Base-by-base conservation (phyloP, 2,888 invertebrate species). In the Tetropium fuscum region DNA sequence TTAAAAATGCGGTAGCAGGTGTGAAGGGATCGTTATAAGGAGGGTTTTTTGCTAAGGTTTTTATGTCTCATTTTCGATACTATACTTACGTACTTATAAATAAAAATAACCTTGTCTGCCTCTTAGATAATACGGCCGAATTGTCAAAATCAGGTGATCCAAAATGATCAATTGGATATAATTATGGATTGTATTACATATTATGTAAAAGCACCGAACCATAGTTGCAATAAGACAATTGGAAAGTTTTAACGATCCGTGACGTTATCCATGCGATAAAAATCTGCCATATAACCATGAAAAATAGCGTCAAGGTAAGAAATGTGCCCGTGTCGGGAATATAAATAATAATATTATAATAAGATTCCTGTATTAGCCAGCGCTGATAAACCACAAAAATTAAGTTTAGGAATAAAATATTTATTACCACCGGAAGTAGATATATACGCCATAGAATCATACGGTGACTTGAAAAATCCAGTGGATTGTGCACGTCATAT, bases 291-390 rank as follows among this genome's bases (percentile, higher is more conserved):
- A 13, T 3, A 27, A 44, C 27, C 22, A 27, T 16, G 18, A 25
- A 44, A 44, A 27, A 18, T 30, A 30, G 5, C n/a, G 22, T 44
- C 44, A 44, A 44, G 44, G 44, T 44, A 30, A 30, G 13, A 27
- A 27, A 44, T 11, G 13, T 3, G 16, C 27, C 16, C n/a, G n/a
- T 30, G 22, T 8, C 18, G 15, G 25, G 44, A 44, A 44, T 44
- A 44, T 44, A 13, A 44, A 44, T 13, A n/a, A 30, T 30, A n/a
- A n/a, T 10, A 30, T 30, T 30, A 36, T 36, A 36, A 36, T 16
- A 36, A 11, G 6, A 3, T 7, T 8, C 8, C 2, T 36, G 8
- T 36, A 16, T 16, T 36, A 13, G 15, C 10, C 10, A n/a, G 19
- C 20, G 2, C 11, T 22, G 19, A 22, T 43, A 43, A 30, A 44